Evolutionary conservation across 1,140 invertebrate species (phyloP).

Genomic region (Brachionus asplanchnoidis): DNA sequence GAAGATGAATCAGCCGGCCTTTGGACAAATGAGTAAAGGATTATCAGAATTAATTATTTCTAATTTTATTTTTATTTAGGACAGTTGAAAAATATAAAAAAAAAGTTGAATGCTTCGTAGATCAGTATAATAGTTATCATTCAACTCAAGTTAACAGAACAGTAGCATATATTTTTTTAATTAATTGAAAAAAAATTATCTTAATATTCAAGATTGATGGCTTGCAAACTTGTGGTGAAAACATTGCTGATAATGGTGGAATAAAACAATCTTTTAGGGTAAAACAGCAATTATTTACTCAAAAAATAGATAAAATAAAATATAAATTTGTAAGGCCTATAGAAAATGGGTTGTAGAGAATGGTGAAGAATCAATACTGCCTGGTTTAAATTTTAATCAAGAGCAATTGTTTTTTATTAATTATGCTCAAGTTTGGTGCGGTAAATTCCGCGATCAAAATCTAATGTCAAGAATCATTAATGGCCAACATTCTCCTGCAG

Average conservation of each 20-base stretch:
- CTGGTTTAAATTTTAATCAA: slow-evolving; percentile 63
- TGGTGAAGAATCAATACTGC: slow-evolving; percentile 58
- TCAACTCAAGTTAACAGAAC: slow-evolving; percentile 22
- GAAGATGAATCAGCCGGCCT: neutral
- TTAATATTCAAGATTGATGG: slow-evolving; percentile 55
- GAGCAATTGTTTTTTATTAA: slow-evolving; percentile 69
- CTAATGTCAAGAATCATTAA: slow-evolving; percentile 57
- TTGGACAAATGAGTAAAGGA: slow-evolving; percentile 13
- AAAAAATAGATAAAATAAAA: too few species aligned
- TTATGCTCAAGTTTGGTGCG: slow-evolving; percentile 66
- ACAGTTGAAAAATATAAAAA: slow-evolving; percentile 28
- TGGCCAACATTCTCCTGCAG: slow-evolving; percentile 58
- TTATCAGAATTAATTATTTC: neutral
- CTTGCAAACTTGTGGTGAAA: slow-evolving; percentile 58
- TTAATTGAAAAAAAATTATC: too few species aligned
- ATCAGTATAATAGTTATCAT: slow-evolving; percentile 17
- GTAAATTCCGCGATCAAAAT: slow-evolving; percentile 57
- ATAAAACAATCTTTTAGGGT: slow-evolving; percentile 57
- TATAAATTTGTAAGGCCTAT: slow-evolving; percentile 55
- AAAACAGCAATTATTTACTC: neutral
- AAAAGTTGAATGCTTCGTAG: neutral
- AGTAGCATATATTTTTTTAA: neutral
- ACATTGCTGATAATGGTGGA: slow-evolving; percentile 61
- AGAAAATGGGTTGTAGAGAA: slow-evolving; percentile 48
- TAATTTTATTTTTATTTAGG: neutral